Evolutionary conservation across 2,113 vertebrate genomes (phyloP), one percentile per base, ranked within the genome.

Genomic region (Sinosuthora webbiana): DNA sequence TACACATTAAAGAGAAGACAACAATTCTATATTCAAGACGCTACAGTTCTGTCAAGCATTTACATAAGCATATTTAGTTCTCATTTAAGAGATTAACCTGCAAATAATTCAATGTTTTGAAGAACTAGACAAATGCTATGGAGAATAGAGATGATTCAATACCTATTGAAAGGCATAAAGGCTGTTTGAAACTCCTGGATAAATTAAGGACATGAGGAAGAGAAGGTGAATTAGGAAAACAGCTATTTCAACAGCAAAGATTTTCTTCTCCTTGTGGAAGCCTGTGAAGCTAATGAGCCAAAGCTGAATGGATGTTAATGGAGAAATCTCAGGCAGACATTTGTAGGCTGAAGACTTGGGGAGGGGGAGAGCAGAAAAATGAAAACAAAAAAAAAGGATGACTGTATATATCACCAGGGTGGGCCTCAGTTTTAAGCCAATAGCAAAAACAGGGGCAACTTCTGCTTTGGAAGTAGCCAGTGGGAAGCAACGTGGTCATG

Each of bases 21-120:
- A 65, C 21, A 76, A n/a, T 63, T 81, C 60, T 83, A 50, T 44
- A 60, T 88, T 76, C 63, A 44, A 85, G 82, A 68, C 76, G 80
- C 87, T 90, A 39, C 65, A 77, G 83, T 81, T 87, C 85, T 53
- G 39, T 23, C 80, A 78, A 37, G 27, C 35, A 73, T 85, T 96
- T 96, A 88, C 53, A 84, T 30, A 75, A 64, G 35, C 45, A 62
- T 64, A 44, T 80, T 95, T 85, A 81, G 45, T 57, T 97, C 69
- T 67, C 22, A 25, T 39, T 71, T 87, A 81, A 82, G 35, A 95
- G 68, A 95, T 91, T 53, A 91, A 50, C 68, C 85, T 92, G 45
- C 45, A 87, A 91, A 94, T 92, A 95, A 94, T 75, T 79, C 1
- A 7, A 33, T 85, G 76, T 95, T 96, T 97, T 76, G 80, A 97